A percentile compares a stretch with the other conserved stretches of the same genome.
Conservation (phyloP, 1,140 invertebrate genomes). For the Drosophila novamexicana region DNA sequence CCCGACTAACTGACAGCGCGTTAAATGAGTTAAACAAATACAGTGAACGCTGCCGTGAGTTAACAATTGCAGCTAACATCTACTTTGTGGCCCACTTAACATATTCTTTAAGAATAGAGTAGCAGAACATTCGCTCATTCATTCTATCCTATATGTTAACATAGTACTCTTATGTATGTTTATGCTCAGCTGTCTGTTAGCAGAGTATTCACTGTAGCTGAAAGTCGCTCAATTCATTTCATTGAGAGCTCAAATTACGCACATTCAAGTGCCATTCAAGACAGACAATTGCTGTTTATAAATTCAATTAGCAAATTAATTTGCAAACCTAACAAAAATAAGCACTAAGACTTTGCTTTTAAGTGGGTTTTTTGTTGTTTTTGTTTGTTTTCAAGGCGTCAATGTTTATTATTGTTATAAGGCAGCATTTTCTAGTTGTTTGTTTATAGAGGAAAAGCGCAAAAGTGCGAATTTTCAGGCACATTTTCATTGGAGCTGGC, state of each 20-base stretch:
- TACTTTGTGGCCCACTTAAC: neutral
- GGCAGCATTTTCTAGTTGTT: constrained; percentile 2
- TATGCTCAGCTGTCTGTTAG: neutral
- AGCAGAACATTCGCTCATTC: too few species aligned
- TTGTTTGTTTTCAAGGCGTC: neutral
- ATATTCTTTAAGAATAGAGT: too few species aligned
- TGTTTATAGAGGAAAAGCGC: constrained; percentile 4
- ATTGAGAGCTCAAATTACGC: constrained; percentile 59
- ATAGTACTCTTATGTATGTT: neutral
- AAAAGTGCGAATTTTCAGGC: constrained; percentile 8
- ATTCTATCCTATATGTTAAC: too few species aligned
- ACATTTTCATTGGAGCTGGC: neutral
- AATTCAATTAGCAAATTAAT: constrained; percentile 63
- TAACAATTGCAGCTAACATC: neutral
- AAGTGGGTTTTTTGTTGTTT: constrained; percentile 6
- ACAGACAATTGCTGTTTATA: constrained; percentile 61
- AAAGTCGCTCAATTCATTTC: constrained; percentile 39
- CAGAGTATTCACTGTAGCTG: constrained; percentile 18
- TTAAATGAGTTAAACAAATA: constrained; percentile 61
- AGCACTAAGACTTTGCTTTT: constrained; percentile 4
- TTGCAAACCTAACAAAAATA: constrained; percentile 31
- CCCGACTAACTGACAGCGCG: constrained; percentile 17
- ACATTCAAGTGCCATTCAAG: constrained; percentile 32
- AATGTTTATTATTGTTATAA: constrained; percentile 21
- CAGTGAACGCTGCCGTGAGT: neutral